These are phyloP conservation scores for Hypsibius dujardini DNA, from an alignment of 1,140 invertebrate genomes.

Conservation along the genomic window DNA sequence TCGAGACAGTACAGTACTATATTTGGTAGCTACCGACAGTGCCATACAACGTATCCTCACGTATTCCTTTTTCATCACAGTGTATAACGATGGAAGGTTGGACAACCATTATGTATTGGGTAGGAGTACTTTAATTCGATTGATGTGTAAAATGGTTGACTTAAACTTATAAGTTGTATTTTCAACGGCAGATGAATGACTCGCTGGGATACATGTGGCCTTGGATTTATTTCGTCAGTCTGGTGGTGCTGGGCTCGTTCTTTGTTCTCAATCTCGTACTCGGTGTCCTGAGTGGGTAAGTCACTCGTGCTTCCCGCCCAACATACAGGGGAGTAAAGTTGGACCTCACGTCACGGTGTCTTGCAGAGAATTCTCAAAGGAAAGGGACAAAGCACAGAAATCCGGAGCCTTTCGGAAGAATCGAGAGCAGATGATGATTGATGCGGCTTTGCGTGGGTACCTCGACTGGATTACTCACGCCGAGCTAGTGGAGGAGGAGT, in stretches of 20 bases:
- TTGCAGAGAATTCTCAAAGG: constrained; percentile 94
- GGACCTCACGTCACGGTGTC: constrained; percentile 22
- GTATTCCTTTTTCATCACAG: too few relatives aligned
- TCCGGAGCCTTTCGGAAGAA: constrained; percentile 95
- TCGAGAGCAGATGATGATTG: constrained; percentile 91
- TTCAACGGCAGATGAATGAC: constrained; percentile 37
- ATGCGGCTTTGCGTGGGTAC: constrained; percentile 91
- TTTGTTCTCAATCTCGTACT: constrained; percentile 99
- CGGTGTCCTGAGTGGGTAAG: constrained; percentile 94
- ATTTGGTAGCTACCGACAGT: too few relatives aligned
- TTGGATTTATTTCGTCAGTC: constrained; percentile 94
- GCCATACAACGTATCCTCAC: too few relatives aligned
- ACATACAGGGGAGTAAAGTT: constrained; percentile 9
- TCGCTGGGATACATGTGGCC: constrained; percentile 86
- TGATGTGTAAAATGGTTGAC: too few relatives aligned
- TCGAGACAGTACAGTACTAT: too few relatives aligned
- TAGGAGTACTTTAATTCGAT: too few relatives aligned
- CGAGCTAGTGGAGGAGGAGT: constrained; percentile 22
- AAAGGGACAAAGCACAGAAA: constrained; percentile 96
- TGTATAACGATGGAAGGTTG: constrained; percentile 97
- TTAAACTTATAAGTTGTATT: too few relatives aligned
- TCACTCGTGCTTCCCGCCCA: constrained; percentile 23
- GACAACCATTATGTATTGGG: constrained; percentile 87
- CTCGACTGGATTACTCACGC: constrained; percentile 99
- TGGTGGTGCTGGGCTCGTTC: constrained; percentile 97